Base-by-base conservation (phyloP, 2,113 vertebrate species). In the Mobula birostris region DNA sequence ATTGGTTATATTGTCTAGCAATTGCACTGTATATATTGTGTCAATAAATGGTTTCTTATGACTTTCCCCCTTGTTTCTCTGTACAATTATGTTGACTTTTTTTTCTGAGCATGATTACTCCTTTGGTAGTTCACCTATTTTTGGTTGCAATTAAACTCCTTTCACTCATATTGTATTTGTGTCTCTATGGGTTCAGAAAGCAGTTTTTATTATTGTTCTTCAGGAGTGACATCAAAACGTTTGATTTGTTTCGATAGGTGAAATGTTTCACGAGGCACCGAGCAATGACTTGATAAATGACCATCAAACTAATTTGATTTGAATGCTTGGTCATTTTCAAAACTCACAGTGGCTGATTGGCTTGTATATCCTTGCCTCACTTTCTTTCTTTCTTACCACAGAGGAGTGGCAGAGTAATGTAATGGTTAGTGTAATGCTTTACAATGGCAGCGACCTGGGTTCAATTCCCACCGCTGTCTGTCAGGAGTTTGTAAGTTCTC, bases 1-100 rank as follows among this genome's bases (percentile, higher is more conserved):
- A 97, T 98, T 98, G 97, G 97, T 96, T 98, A 97, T 97, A 19
- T 97, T 96, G 1, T 94, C 95, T 97, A 97, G 95, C 96, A 97
- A 70, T 93, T 70, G 95, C 95, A 95, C 21, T 92, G 90, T 92
- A 72, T 74, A 93, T 93, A 48, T 74, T 27, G 21, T 93, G 9
- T 74, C 19, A 93, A 19, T 56, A 48, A 72, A 93, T 27, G 11
- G 17, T 12, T 24, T 9, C 6, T 17, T 70, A 12, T 36, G 29
- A 70, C 21, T 17, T 56, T 27, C 58, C 27, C 58, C 1, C 15
- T n/a, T n/a, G 29, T 88, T 88, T 61, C 5, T n/a, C 9, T 15
- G 14, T 66, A 32, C 2, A 17, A n/a, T 87, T n/a, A 14, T 87
- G 14, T 63, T 61, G 56, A 7, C 2, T 61, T 11, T 58, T 36